phyloP scores from a whole-genome alignment of 2,113 vertebrate species.

The Eulemur rufifrons region DNA sequence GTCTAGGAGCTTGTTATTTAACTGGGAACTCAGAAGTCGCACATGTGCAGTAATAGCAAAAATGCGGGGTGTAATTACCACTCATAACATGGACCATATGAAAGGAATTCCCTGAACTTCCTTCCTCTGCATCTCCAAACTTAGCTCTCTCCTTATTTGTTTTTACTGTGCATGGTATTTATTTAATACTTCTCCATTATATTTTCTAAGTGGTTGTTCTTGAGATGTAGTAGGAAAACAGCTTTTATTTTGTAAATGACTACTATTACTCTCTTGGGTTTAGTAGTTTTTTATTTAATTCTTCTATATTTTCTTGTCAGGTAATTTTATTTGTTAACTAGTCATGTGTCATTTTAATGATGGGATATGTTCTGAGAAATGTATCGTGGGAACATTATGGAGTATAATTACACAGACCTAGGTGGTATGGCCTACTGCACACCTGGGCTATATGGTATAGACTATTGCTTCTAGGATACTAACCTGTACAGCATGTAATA shows the following conservation, averaged over 20 bases:
- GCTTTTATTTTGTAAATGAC: background rate
- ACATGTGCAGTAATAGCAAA: background rate
- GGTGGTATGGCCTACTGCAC: background rate
- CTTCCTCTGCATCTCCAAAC: background rate
- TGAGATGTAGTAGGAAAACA: background rate
- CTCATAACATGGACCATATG: background rate
- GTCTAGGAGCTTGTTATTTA: background rate
- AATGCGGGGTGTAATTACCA: background rate
- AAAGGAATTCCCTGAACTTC: background rate
- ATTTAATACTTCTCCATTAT: background rate
- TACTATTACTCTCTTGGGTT: background rate
- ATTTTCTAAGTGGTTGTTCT: slow-evolving; percentile 13
- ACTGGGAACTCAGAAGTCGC: background rate
- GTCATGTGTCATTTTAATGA: background rate
- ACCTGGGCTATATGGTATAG: background rate
- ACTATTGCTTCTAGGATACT: background rate
- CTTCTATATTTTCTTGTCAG: background rate
- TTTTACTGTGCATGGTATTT: background rate
- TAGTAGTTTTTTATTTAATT: background rate
- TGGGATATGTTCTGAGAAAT: background rate
- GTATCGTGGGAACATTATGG: background rate
- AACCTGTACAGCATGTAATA: background rate
- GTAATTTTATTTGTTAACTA: background rate
- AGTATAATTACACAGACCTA: background rate
- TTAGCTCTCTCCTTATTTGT: background rate